Percentiles rank a stretch among this genome's conserved stretches.
Conservation (phyloP, 92 coral and sea anemone species). For the Epizoanthus illoricatus region DNA sequence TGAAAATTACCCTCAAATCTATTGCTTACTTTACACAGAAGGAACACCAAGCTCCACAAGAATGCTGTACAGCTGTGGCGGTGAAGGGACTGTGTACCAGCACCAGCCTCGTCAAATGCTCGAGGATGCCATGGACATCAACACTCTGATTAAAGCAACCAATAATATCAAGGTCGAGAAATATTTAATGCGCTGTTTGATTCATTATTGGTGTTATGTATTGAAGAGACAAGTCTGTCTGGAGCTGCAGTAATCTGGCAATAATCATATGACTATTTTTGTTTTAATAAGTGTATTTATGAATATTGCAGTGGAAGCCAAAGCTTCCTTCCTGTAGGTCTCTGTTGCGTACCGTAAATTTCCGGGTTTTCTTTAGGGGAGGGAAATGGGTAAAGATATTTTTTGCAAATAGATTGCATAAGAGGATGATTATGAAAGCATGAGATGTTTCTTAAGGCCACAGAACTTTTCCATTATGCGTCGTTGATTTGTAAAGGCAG, state of each 20-base stretch:
- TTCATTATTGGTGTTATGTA: background rate
- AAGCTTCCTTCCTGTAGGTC: no score
- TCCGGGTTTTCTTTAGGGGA: no score
- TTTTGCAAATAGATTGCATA: no score
- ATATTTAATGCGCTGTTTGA: background rate
- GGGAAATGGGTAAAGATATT: no score
- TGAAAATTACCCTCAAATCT: background rate
- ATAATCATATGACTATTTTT: background rate
- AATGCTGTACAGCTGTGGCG: constrained; percentile 92
- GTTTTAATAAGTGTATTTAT: background rate
- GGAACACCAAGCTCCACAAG: constrained; percentile 5
- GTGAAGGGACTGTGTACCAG: constrained; percentile 86
- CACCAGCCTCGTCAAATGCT: constrained; percentile 77
- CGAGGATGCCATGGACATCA: constrained; percentile 77
- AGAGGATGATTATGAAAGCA: no score
- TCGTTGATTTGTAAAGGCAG: no score
- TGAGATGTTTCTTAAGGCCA: no score
- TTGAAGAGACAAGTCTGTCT: no score
- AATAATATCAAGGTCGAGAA: constrained; percentile 75
- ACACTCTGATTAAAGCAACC: constrained; percentile 68
- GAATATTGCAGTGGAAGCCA: no score
- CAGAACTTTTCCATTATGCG: no score
- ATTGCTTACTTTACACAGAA: constrained; percentile 4
- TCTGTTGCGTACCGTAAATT: no score
- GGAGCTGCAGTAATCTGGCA: background rate